These are phyloP conservation scores for Chionodraco myersi DNA, from an alignment of 2,113 vertebrate species.

Conservation along the genomic window DNA sequence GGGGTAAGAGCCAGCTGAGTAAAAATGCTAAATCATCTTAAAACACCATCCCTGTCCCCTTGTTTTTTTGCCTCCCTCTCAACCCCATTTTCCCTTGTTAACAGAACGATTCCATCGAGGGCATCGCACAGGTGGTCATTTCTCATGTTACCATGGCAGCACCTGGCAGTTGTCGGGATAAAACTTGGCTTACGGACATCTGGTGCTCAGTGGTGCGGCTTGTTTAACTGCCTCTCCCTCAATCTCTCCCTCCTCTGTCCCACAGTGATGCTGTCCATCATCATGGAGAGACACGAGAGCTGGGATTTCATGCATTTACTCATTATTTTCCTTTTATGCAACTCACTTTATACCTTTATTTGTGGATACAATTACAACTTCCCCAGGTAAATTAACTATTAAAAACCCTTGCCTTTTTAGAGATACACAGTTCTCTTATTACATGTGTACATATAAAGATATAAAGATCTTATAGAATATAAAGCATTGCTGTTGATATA, in stretches of 20 bases:
- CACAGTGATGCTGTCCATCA: conserved; percentile 40
- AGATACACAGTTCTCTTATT: no score
- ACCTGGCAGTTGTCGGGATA: conserved; percentile 80
- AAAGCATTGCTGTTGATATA: neutral
- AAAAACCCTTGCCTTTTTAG: no score
- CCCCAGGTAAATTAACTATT: neutral
- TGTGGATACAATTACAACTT: neutral
- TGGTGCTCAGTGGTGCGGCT: conserved; percentile 10
- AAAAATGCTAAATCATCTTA: conserved; percentile 9
- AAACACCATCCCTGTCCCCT: neutral
- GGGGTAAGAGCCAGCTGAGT: neutral
- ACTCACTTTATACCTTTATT: neutral
- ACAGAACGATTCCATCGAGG: conserved; percentile 87
- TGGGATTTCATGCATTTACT: conserved; percentile 64
- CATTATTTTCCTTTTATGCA: neutral
- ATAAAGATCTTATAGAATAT: neutral
- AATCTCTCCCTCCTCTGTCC: neutral
- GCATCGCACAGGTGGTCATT: conserved; percentile 88
- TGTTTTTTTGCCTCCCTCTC: neutral
- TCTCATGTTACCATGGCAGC: conserved; percentile 90
- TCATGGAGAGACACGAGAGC: conserved; percentile 87
- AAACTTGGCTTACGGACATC: conserved; percentile 10
- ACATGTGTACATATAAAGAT: neutral
- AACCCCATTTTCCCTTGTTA: conserved; percentile 1
- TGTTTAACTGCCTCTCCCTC: conserved; percentile 5